Percentiles rank a stretch among this genome's conserved stretches.
Evolutionary conservation across 1,140 invertebrate species (phyloP).

Genomic region (Bombus affinis): DNA sequence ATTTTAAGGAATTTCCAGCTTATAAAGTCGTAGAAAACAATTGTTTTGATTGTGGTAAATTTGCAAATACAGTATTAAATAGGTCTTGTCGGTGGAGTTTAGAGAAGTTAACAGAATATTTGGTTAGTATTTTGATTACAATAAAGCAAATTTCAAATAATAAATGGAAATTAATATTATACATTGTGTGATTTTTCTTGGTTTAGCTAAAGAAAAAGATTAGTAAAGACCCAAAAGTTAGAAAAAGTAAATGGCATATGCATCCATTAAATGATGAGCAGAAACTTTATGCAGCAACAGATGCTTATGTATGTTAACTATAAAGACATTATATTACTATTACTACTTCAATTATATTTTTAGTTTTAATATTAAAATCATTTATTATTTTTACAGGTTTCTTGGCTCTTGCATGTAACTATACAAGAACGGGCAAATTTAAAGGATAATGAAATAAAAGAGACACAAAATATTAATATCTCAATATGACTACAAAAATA

Average conservation of each 20-base stretch:
- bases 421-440: constrained; percentile 69
- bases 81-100: constrained; percentile 85
- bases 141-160: neutral
- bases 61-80: constrained; percentile 83
- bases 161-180: neutral
- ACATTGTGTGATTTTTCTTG: constrained; percentile 9
- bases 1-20: constrained; percentile 84
- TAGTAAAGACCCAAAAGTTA: constrained; percentile 84
- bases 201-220: constrained; percentile 82
- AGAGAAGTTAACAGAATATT: constrained; percentile 83
- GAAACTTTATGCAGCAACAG: constrained; percentile 86
- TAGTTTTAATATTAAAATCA: constrained; percentile 7
- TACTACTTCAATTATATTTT: neutral
- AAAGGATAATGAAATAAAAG: constrained; percentile 35
- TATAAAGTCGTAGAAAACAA: constrained; percentile 83
- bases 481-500: constrained; percentile 69
- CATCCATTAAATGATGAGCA: constrained; percentile 84
- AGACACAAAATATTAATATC: neutral
- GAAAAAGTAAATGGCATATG: constrained; percentile 86
- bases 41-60: constrained; percentile 84
- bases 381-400: constrained; percentile 69
- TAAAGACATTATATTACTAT: constrained; percentile 6
- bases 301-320: constrained; percentile 84
- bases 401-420: constrained; percentile 72
- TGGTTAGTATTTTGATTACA: constrained; percentile 76